Conservation (phyloP, 2,797 vertebrate species). For the Eupleurogrammus muticus region DNA sequence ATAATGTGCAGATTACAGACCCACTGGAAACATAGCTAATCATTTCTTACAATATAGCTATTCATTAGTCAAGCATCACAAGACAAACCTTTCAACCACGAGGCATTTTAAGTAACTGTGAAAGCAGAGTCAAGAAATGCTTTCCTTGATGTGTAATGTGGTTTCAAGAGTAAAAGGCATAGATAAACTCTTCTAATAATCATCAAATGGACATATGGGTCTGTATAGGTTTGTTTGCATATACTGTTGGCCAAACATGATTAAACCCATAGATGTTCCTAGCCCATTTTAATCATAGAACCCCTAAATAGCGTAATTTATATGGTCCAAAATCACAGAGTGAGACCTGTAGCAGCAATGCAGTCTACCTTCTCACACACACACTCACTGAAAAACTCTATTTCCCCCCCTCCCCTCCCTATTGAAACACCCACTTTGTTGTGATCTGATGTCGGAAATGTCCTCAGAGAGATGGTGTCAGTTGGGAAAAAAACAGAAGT, state of each 20-base stretch:
- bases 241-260: background rate
- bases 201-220: background rate
- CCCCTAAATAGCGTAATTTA: no score
- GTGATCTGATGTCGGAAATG: no score
- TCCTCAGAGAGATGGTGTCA: no score
- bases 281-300: no score
- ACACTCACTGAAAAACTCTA: no score
- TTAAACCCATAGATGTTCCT: background rate
- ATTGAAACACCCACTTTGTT: no score
- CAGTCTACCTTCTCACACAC: no score
- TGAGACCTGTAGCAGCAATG: no score
- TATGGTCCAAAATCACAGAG: no score
- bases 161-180: slow-evolving; percentile 7
- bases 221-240: slow-evolving; percentile 14
- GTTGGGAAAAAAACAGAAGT: no score
- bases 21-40: slow-evolving; percentile 41
- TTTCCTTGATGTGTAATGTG: slow-evolving; percentile 18
- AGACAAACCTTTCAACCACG: slow-evolving; percentile 46
- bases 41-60: slow-evolving; percentile 32
- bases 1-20: slow-evolving; percentile 57
- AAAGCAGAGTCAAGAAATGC: slow-evolving; percentile 13
- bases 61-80: slow-evolving; percentile 52
- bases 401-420: no score
- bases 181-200: slow-evolving; percentile 8
- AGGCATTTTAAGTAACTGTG: slow-evolving; percentile 37